Evolutionary conservation across 2,888 invertebrate species (phyloP).

Genomic region (Gonocerus acuteangulatus): DNA sequence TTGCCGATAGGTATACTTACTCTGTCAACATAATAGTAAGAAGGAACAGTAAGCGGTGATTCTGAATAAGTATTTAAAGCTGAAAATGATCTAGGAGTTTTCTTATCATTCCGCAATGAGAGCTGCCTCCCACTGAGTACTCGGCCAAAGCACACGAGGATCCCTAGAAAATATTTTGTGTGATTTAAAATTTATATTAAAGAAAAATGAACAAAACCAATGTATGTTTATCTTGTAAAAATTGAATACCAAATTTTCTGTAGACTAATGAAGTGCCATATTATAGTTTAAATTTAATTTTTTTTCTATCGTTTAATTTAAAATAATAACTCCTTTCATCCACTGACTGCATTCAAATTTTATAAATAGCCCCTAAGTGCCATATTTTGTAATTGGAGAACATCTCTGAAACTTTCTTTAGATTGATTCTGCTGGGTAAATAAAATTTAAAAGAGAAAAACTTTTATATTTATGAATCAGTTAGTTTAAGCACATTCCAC

Average conservation of each 20-base stretch:
- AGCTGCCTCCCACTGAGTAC: conserved; percentile 48
- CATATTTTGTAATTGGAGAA: no score
- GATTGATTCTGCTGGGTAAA: no score
- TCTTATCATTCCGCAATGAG: conserved; percentile 55
- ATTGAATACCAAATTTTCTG: neutral
- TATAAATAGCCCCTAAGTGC: no score
- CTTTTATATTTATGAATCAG: no score
- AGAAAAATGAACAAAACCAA: neutral
- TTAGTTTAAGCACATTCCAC: no score
- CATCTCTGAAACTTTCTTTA: no score
- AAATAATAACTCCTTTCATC: no score
- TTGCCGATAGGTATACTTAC: no score
- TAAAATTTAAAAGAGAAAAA: no score
- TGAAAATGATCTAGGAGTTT: conserved; percentile 71
- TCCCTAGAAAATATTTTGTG: conserved; percentile 44
- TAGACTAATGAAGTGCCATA: neutral
- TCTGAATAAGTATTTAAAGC: conserved; percentile 50
- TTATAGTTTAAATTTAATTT: neutral
- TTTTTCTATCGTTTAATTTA: no score
- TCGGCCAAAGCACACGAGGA: conserved; percentile 77
- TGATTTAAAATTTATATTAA: neutral
- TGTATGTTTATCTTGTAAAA: neutral
- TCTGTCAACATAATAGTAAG: conserved; percentile 71
- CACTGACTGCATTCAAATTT: no score
- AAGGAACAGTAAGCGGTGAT: conserved; percentile 34